phyloP scores from a whole-genome alignment of 2,888 invertebrate genomes.

The Sericinus montela region DNA sequence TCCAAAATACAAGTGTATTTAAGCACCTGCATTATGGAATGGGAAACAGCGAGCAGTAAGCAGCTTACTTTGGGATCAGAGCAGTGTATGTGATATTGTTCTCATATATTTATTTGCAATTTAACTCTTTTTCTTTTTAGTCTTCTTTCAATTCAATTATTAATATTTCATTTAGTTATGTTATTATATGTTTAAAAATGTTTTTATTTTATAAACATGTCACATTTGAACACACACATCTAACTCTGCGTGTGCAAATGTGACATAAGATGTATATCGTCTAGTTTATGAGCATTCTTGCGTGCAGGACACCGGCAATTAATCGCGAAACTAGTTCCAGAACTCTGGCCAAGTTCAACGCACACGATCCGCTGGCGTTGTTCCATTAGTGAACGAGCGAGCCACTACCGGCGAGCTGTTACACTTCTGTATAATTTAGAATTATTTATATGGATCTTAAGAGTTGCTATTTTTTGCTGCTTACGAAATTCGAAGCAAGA shows the following conservation, averaged over 20 bases:
- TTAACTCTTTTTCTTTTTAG: no score
- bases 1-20: no score
- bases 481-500: no score
- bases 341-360: conserved; percentile 9
- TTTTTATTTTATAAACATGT: not conserved
- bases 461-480: not conserved
- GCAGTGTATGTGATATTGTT: no score
- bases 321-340: conserved; percentile 10
- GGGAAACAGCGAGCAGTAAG: no score
- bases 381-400: conserved; percentile 10
- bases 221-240: no score
- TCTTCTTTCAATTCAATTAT: no score
- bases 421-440: conserved; percentile 16
- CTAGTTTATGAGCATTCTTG: conserved; percentile 8
- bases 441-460: not conserved
- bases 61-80: no score
- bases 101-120: no score
- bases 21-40: no score
- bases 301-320: conserved; percentile 5
- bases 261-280: conserved; percentile 1
- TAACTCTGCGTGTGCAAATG: not conserved
- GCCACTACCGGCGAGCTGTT: not conserved
- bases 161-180: not conserved
- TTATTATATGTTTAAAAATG: not conserved
- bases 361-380: conserved; percentile 6